A percentile compares a stretch with the other conserved stretches of the same genome.
phyloP scores from a whole-genome alignment of 2,888 invertebrate species.

The Metellina segmentata region DNA sequence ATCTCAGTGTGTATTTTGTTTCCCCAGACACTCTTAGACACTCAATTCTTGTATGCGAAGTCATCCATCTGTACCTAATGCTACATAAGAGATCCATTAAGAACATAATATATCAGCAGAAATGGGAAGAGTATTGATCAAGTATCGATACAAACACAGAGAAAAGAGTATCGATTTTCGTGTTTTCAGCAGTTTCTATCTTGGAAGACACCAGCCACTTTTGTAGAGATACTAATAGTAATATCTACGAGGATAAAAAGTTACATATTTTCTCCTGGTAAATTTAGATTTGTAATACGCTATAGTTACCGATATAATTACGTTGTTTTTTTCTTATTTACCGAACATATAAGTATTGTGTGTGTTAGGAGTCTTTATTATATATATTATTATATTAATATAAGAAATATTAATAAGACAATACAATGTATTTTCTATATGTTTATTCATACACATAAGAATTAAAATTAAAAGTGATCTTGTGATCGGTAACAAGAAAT shows the following conservation, averaged over 20 bases:
- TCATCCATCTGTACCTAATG: neutral
- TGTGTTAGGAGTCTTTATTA: too few species aligned
- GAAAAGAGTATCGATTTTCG: neutral
- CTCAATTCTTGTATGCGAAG: neutral
- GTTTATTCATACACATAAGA: too few species aligned
- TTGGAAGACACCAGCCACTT: neutral
- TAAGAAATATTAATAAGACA: too few species aligned
- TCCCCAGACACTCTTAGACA: neutral
- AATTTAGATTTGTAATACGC: too few species aligned
- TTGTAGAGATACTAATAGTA: too few species aligned
- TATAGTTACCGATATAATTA: too few species aligned
- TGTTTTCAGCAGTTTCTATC: neutral
- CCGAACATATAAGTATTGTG: too few species aligned
- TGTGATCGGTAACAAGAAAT: too few species aligned
- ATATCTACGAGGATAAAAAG: neutral
- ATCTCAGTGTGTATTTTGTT: neutral
- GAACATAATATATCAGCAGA: neutral
- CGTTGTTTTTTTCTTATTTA: too few species aligned
- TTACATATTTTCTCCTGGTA: neutral
- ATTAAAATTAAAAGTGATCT: too few species aligned
- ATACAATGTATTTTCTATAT: too few species aligned
- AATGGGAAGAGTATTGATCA: neutral
- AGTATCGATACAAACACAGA: neutral
- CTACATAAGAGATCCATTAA: neutral
- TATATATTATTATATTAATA: too few species aligned